phyloP scores from a whole-genome alignment of 2,888 invertebrate species.

The Miltochrista miniata region DNA sequence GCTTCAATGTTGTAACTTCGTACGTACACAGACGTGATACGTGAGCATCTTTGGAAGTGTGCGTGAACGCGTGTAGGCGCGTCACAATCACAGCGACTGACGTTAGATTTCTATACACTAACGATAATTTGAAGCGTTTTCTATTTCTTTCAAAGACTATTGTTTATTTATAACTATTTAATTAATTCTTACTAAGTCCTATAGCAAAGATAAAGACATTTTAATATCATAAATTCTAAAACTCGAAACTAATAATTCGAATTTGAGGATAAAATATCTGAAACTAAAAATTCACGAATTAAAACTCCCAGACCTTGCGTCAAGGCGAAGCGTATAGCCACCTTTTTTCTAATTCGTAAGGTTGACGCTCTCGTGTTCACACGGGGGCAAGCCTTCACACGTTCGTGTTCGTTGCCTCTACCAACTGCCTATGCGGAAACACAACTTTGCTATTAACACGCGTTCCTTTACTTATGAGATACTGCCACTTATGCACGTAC shows the following conservation, averaged over 20 bases:
- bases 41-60: conserved; percentile 50
- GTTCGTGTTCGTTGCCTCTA: conserved; percentile 70
- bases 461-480: conserved; percentile 78
- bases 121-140: conserved; percentile 53
- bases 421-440: conserved; percentile 81
- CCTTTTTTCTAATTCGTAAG: conserved; percentile 80
- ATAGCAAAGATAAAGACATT: not conserved
- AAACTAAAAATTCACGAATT: conserved; percentile 34
- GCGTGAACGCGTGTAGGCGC: conserved; percentile 67
- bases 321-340: conserved; percentile 57
- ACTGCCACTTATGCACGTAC: conserved; percentile 73
- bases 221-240: not conserved
- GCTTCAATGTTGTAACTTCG: conserved; percentile 53
- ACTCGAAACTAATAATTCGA: not conserved
- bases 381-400: conserved; percentile 70
- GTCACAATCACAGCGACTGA: conserved; percentile 62
- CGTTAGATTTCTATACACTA: too few species aligned
- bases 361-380: conserved; percentile 80
- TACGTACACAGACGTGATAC: conserved; percentile 43
- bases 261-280: conserved; percentile 9
- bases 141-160: conserved; percentile 25
- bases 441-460: conserved; percentile 80
- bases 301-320: conserved; percentile 40
- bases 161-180: not conserved
- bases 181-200: too few species aligned